phyloP scores from a whole-genome alignment of 37 sponge, comb jelly and placozoan genomes.

The Geodia barretti region DNA sequence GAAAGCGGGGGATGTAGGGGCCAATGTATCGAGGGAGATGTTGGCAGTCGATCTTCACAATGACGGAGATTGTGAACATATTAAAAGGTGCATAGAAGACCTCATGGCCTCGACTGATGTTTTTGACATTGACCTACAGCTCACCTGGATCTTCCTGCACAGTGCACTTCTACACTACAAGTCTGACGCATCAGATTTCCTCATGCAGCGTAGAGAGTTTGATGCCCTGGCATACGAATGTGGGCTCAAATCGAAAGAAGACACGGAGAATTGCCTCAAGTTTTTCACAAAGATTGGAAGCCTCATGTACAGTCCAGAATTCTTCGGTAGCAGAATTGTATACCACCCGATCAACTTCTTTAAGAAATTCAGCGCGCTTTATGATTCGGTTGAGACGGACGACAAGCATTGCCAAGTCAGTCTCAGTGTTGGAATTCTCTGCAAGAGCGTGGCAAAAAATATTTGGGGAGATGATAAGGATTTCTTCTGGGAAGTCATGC shows the following conservation, averaged over 20 bases:
- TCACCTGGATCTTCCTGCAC: background rate
- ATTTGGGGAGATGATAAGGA: background rate
- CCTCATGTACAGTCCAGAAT: background rate
- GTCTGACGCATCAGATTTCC: background rate
- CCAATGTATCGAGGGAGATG: background rate
- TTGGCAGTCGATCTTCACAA: background rate
- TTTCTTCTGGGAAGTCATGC: background rate
- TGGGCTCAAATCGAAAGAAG: background rate
- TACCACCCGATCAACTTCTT: background rate
- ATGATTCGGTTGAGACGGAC: too few relatives aligned
- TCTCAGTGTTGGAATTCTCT: background rate
- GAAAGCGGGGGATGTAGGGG: background rate
- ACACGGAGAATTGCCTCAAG: background rate
- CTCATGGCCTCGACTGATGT: background rate
- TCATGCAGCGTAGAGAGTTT: background rate
- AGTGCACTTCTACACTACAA: background rate
- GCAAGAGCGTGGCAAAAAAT: background rate
- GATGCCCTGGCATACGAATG: background rate
- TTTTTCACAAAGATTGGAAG: background rate
- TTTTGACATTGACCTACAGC: background rate
- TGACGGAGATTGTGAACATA: background rate
- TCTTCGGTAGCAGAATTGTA: background rate
- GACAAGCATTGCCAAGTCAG: background rate
- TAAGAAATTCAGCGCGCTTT: background rate
- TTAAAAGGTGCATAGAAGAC: background rate